Base-by-base conservation (phyloP, 2,888 invertebrate genomes). In the Melanotus villosus region DNA sequence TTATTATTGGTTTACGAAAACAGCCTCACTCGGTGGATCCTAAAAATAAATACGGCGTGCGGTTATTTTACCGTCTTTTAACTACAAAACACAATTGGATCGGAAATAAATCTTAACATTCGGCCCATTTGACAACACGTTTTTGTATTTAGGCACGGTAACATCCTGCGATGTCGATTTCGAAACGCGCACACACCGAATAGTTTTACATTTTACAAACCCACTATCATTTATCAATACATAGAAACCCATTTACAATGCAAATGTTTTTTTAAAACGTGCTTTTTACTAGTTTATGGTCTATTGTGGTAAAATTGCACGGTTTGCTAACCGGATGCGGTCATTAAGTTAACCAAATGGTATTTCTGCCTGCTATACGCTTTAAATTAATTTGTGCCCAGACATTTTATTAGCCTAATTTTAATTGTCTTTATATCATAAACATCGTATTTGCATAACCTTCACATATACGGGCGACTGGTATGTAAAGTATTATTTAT, bases 341-440 rank as follows among this genome's bases (percentile, higher is more conserved):
- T 75, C 76, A 77, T 78, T 77, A 77, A 75, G 69, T 75, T 75
- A 76, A 70, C 71, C 70, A 73, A 77, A 75, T 75, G 75, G 74
- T 74, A 74, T 76, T 77, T 73, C 72, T 73, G 72, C 70, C 74
- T 67, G 65, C 38, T 71, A 76, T 74, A 72, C 70, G 66, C 68
- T 68, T 70, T 73, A 71, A 74, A 77, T 75, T 75, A 77, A 77
- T 75, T 73, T 73, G 75, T 66, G 70, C 62, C 68, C 65, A 74
- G 71, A 71, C 73, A 73, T 67, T 75, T 71, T 65, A 74, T 68
- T 70, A 72, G 63, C 59, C 68, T 65, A 70, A 68, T 70, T 65
- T 70, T 71, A 71, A 71, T 70, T 70, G 66, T 43, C 65, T 65
- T 65, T 57, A 59, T 58, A 65, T 65, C 58, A 57, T 59, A 65